Conservation (phyloP, 2,797 vertebrate genomes). For the Sparidentex hasta region DNA sequence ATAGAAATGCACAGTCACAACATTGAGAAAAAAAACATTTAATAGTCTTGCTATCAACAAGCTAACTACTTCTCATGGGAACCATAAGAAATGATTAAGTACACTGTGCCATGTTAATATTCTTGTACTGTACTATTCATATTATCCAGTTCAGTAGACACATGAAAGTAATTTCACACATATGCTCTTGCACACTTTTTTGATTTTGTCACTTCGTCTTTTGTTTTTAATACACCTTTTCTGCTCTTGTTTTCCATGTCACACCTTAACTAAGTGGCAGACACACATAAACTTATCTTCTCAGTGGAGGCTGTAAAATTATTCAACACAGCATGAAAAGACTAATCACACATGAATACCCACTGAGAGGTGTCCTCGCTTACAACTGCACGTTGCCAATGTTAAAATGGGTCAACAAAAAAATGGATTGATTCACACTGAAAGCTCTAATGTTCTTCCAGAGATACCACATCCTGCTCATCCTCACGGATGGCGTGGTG, state of each 20-base stretch:
- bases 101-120: conserved; percentile 7
- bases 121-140: conserved; percentile 4
- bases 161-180: conserved; percentile 22
- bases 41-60: conserved; percentile 3
- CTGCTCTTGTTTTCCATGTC: conserved; percentile 17
- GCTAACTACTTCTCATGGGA: not conserved
- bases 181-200: not conserved
- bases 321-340: conserved; percentile 42
- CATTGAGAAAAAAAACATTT: conserved; percentile 6
- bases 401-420: conserved; percentile 40
- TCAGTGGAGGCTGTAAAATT: conserved; percentile 35
- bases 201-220: not conserved
- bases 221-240: conserved; percentile 7
- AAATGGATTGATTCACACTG: conserved; percentile 38
- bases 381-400: conserved; percentile 23
- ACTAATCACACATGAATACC: conserved; percentile 35
- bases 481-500: conserved; percentile 95
- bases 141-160: conserved; percentile 2
- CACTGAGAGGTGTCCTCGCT: conserved; percentile 41
- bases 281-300: conserved; percentile 9
- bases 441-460: conserved; percentile 71
- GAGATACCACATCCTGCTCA: conserved; percentile 96
- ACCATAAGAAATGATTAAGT: conserved; percentile 13
- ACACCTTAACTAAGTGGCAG: conserved; percentile 24
- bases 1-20: not conserved